Conservation (phyloP, 2,113 vertebrate species). For the Elaphurus davidianus region DNA sequence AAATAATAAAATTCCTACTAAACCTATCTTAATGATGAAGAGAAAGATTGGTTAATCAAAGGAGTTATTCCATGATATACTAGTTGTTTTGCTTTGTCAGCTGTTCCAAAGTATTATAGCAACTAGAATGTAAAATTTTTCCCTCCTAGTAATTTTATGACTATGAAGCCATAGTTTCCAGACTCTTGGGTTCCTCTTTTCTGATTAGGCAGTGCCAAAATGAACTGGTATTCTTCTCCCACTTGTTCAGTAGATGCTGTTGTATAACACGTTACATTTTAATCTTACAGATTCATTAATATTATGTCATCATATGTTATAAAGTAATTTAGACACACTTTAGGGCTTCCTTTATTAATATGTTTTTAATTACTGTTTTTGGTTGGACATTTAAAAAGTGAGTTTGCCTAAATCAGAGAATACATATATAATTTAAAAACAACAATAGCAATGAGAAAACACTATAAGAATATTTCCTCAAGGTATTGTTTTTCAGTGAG, state of each 20-base stretch:
- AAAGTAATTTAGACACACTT: neutral
- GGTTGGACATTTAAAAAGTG: neutral
- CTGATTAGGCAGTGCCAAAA: neutral
- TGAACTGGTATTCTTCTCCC: neutral
- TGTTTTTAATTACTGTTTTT: neutral
- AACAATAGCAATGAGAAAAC: neutral
- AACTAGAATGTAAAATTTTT: neutral
- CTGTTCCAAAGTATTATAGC: constrained; percentile 4
- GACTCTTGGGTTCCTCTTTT: neutral
- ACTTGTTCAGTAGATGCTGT: neutral
- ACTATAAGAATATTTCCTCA: constrained; percentile 8
- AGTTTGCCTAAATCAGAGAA: neutral
- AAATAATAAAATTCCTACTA: neutral
- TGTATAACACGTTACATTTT: neutral
- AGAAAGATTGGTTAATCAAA: neutral
- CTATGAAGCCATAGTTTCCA: neutral
- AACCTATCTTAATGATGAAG: neutral
- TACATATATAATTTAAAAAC: neutral
- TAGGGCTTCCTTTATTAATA: neutral
- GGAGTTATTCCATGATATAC: neutral
- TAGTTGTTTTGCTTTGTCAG: neutral
- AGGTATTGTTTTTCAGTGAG: neutral
- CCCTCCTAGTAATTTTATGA: neutral
- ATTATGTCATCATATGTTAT: neutral
- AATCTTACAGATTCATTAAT: neutral